Base-by-base conservation (phyloP, 2,113 vertebrate genomes). In the Lonchura striata region DNA sequence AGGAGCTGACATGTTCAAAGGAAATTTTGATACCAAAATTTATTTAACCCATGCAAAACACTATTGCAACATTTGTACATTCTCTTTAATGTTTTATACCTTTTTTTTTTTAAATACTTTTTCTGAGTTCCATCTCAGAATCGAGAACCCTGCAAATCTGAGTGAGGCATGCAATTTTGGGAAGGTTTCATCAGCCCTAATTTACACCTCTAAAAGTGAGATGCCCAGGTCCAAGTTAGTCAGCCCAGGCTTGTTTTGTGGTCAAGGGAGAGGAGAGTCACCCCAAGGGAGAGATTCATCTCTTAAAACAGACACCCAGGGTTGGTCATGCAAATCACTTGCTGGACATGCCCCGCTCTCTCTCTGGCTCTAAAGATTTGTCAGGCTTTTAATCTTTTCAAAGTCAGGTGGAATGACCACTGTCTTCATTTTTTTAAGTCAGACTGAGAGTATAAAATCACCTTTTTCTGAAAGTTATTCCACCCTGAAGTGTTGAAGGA, bases 231-330 rank as follows among this genome's bases (percentile, higher is more conserved):
- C 87, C 78, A 82, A 52, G 31, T 86, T 24, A 86, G 79, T 93
- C 85, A 86, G 94, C 72, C 68, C 27, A 74, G 72, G 71, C 64
- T 92, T 94, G 79, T 82, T 93, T 63, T 93, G 91, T 90, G 94
- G 90, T 80, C 71, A 50, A 5, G 76, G 68, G 46, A 94, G 71
- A 93, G 41, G 23, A 96, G 79, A 96, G 54, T 88, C 76, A 77
- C 11, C 94, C 82, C 17, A 3, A 83, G 63, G 47, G 82, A 28
- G 33, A 93, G n/a, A 81, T 92, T 86, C 46, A 80, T 46, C 75
- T 83, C 86, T 31, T 82, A 37, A 87, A 87, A 91, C 65, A 91
- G 69, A n/a, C 70, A 85, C 54, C 66, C 54, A 83, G 47, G 50
- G 68, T 1, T 52, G 68, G 19, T 74, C 63, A 81, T 90, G 91